These are phyloP conservation scores for Hydraecia micacea DNA, from an alignment of 2,888 invertebrate species.

Conservation along the genomic window DNA sequence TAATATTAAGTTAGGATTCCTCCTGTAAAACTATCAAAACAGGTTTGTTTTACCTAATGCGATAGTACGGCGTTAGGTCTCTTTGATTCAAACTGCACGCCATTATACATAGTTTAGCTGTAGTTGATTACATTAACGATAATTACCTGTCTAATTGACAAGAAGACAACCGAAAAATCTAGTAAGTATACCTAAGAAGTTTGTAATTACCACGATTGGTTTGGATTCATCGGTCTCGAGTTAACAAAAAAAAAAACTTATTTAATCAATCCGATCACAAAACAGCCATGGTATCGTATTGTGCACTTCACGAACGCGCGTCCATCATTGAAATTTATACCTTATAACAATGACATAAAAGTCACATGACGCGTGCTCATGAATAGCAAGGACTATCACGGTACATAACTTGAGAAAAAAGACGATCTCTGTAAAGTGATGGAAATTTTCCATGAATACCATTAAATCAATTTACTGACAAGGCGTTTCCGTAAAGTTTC, in stretches of 20 bases:
- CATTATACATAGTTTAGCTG: background rate
- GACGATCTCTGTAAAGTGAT: constrained; percentile 10
- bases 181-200: background rate
- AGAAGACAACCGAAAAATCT: background rate
- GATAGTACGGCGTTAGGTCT: too few relatives aligned
- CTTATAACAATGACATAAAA: constrained; percentile 1
- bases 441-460: constrained; percentile 18
- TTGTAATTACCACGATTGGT: constrained; percentile 14
- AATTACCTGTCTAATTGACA: background rate
- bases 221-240: background rate
- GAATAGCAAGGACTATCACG: background rate
- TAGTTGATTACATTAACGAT: background rate
- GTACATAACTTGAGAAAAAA: constrained; percentile 15
- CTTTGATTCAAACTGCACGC: background rate
- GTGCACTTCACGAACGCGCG: background rate
- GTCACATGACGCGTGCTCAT: background rate
- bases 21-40: background rate
- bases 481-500: constrained; percentile 44
- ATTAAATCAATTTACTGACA: constrained; percentile 48
- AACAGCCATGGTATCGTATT: background rate
- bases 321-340: constrained; percentile 3
- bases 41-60: background rate
- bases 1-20: too few relatives aligned
- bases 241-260: background rate
- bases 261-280: constrained; percentile 4